Conservation (phyloP, 2,113 vertebrate species). For the Centrocercus urophasianus region DNA sequence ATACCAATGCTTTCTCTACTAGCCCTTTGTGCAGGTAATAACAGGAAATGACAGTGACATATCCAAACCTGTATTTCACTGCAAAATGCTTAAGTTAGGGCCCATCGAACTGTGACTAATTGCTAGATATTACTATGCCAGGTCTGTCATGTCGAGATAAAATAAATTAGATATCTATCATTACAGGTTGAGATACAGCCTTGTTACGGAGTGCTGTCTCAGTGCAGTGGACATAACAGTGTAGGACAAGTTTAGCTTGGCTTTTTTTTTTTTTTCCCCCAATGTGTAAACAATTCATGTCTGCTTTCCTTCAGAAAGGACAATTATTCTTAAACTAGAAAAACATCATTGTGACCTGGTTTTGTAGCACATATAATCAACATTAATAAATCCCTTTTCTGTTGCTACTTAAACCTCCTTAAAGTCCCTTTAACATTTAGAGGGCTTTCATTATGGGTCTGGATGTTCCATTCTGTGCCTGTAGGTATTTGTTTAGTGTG, state of each 20-base stretch:
- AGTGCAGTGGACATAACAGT: neutral
- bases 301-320: neutral
- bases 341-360: neutral
- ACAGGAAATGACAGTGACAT: neutral
- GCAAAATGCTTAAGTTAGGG: neutral
- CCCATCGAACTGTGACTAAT: slow-evolving; percentile 31
- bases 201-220: slow-evolving; percentile 2
- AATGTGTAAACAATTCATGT: neutral
- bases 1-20: neutral
- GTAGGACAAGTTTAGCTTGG: neutral
- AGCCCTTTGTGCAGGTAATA: neutral
- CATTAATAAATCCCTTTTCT: neutral
- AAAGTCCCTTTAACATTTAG: neutral
- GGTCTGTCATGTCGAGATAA: slow-evolving; percentile 9
- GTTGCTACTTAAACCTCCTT: neutral
- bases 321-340: neutral
- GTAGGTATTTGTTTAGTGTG: neutral
- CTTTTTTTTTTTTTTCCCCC: neutral
- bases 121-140: slow-evolving; percentile 11
- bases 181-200: neutral
- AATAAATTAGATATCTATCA: slow-evolving; percentile 47
- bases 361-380: neutral
- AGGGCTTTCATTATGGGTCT: neutral
- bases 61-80: neutral
- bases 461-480: neutral